These are phyloP conservation scores for Kryptolebias marmoratus DNA, from an alignment of 2,113 vertebrate species.

Conservation along the genomic window DNA sequence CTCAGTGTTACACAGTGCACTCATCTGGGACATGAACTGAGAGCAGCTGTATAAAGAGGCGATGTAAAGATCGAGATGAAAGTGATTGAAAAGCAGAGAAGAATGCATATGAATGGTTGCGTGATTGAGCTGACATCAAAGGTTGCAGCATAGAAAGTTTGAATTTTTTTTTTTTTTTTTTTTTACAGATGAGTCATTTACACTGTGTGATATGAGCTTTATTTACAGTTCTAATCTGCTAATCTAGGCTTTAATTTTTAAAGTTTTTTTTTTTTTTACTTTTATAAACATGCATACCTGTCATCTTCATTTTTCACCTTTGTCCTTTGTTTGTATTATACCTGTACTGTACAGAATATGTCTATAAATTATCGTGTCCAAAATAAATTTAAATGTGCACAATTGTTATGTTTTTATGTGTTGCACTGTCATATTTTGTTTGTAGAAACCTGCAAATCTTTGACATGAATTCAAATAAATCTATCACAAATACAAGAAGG, in stretches of 20 bases:
- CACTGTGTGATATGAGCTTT: conserved; percentile 59
- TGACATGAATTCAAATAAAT: conserved; percentile 7
- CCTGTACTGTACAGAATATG: conserved; percentile 67
- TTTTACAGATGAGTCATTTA: conserved; percentile 39
- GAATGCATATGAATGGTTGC: conserved; percentile 12
- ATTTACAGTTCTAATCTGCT: conserved; percentile 44
- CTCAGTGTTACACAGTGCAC: conserved; percentile 61
- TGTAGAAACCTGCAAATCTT: neutral
- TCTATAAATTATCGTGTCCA: conserved; percentile 70
- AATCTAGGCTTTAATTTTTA: conserved; percentile 32
- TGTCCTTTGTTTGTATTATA: conserved; percentile 69
- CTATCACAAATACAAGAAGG: conserved; percentile 52
- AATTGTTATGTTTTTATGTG: conserved; percentile 34
- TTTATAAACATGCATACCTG: conserved; percentile 54
- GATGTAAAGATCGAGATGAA: neutral
- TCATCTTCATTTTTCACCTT: conserved; percentile 51
- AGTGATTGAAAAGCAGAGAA: neutral
- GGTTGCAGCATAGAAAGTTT: conserved; percentile 17
- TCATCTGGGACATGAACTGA: conserved; percentile 33
- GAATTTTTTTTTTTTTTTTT: neutral
- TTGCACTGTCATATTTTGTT: conserved; percentile 25
- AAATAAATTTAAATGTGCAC: conserved; percentile 71
- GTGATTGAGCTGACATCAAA: conserved; percentile 27
- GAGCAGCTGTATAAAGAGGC: conserved; percentile 22
- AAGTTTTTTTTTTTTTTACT: conserved; percentile 59